These are phyloP conservation scores for Acleris emargana DNA, from an alignment of 2,888 invertebrate genomes.

Conservation along the genomic window DNA sequence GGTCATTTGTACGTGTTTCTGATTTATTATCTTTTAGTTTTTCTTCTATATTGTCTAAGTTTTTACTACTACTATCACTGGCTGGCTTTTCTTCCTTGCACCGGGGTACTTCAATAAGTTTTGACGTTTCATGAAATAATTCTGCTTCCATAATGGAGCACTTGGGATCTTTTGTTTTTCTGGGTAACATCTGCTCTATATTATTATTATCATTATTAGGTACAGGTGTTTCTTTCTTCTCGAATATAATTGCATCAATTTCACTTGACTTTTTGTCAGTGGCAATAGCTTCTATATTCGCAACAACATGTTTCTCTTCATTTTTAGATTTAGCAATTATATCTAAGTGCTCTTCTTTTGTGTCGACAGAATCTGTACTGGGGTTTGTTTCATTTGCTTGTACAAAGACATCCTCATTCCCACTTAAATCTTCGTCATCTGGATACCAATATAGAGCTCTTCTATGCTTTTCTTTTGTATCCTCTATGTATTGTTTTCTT, in stretches of 20 bases:
- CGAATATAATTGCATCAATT: slow-evolving; percentile 35
- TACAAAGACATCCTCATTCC: slow-evolving; percentile 33
- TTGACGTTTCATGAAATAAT: neutral
- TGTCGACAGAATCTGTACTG: neutral
- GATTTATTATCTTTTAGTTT: neutral
- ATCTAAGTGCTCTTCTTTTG: slow-evolving; percentile 39
- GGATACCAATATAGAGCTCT: slow-evolving; percentile 70
- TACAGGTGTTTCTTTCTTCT: slow-evolving; percentile 8
- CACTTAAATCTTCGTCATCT: slow-evolving; percentile 51
- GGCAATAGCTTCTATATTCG: slow-evolving; percentile 35
- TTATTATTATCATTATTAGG: neutral
- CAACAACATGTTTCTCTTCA: slow-evolving; percentile 18
- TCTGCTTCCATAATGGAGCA: neutral
- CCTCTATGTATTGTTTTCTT: slow-evolving; percentile 79
- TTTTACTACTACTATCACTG: neutral
- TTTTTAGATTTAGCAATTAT: slow-evolving; percentile 37
- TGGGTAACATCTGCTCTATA: neutral
- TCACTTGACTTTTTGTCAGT: slow-evolving; percentile 42
- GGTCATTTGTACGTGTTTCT: neutral
- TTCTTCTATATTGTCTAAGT: too few relatives aligned
- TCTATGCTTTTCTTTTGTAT: slow-evolving; percentile 65
- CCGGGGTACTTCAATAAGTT: neutral
- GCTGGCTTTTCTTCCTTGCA: neutral
- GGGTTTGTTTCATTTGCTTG: slow-evolving; percentile 18
- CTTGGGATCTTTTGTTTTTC: neutral